Evolutionary conservation across 2,113 vertebrate genomes (phyloP), one percentile per base, ranked within the genome.

Genomic region (Butorides virescens): DNA sequence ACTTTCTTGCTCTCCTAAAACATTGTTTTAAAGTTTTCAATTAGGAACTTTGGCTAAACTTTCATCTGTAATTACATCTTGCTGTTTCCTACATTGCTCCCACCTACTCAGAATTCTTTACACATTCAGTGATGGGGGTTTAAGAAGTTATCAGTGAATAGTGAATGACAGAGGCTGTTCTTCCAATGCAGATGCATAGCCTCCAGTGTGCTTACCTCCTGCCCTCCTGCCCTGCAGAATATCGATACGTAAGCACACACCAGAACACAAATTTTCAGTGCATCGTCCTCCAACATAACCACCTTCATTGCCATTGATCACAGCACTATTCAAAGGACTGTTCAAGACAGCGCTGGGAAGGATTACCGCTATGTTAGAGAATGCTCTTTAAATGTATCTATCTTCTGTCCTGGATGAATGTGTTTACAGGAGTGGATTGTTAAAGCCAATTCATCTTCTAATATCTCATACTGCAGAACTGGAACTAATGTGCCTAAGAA

Each of bases 371-470:
- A 81, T 1, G 0, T 70, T 70, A 86, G 53, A 36, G 62, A 79
- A 61, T 5, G 14, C 34, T 90, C 44, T 88, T 93, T 82, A 73
- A 52, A 86, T 18, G 17, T 36, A 93, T 30, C 53, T 83, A 44
- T 70, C 75, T 79, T 86, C 44, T 73, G 18, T 86, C 34, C 62
- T 50, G 42, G 46, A 80, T 80, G 23, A 86, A 86, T 88, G 71
- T 79, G 71, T 90, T 95, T 90, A 92, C 75, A 88, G 53, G 49
- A 86, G 18, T 18, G 36, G 58, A 86, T 17, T 79, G 71, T 65
- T 92, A 75, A 68, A 83, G 59, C 13, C 12, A 88, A 86, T 93
- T 88, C 46, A 66, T 88, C 78, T 88, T 92, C 78, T 83, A 88
- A 25, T 70, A 84, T 78, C 78, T 92, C 56, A 56, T 53, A 55